Evolutionary conservation across 2,888 invertebrate species (phyloP), one percentile per base, ranked within the genome.

Genomic region (Ichneumoninae sp.): DNA sequence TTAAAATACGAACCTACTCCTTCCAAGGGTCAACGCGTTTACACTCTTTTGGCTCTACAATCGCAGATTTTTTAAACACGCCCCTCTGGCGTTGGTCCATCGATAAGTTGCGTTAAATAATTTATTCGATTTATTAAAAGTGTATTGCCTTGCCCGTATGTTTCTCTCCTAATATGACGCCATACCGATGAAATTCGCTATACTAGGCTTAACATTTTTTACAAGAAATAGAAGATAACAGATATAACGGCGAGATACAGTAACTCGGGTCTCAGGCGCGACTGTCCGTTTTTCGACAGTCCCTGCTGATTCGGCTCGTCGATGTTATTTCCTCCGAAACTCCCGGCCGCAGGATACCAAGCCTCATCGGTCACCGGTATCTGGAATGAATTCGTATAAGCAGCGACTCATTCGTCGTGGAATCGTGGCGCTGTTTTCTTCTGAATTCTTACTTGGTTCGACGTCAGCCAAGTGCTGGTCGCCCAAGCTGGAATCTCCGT

Each of bases 261-360:
- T 66, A 88, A 69, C 30, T 83, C 81, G 8, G 71, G 65, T 85
- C 73, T 83, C 60, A 87, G 76, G 60, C 77, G 65, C 16, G 75
- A 65, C 36, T 90, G 90, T 44, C 89, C 88, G 47, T 90, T 92
- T 79, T 93, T 93, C 22, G 92, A 91, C 36, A 95, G 90, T 0
- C 95, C 95, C 87, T 95, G 94, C 88, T 95, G 95, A 89, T 95
- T 95, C 0, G 95, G 95, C 88, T 95, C 95, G 83, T 95, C 95
- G 1, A 95, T 94, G 88, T 95, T 94, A 88, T 95, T 95, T 78
- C 94, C 94, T n/a, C 94, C 91, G 87, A 95, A 95, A 87, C 94
- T 94, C 44, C 95, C 95, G 22, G 95, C 94, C 2, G 94, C 94
- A 44, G 95, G 94, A 88, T 94, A 95, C 94, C 95, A 95, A 0